These are phyloP conservation scores for Archocentrus centrarchus DNA, from an alignment of 2,113 vertebrate genomes.

Conservation along the genomic window DNA sequence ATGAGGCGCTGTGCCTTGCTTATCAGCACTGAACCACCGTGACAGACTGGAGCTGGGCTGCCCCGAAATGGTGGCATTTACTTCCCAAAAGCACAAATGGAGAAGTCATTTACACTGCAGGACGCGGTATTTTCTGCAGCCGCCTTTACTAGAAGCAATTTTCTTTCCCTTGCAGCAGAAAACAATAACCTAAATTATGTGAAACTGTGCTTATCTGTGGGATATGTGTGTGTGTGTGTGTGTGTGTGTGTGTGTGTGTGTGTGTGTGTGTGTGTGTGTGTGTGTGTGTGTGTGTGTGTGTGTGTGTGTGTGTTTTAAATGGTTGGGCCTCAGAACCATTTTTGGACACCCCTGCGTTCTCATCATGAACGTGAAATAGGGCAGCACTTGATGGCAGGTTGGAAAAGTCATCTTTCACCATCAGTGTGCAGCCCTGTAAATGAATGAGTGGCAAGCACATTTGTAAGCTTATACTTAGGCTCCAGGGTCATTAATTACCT, in stretches of 20 bases:
- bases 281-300: slow-evolving; percentile 10
- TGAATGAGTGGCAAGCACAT: neutral
- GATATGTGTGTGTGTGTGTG: neutral
- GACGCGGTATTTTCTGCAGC: slow-evolving; percentile 24
- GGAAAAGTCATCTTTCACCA: neutral
- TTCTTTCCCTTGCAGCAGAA: slow-evolving; percentile 30
- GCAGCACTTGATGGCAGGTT: neutral
- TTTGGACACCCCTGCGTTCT: neutral
- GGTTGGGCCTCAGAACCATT: neutral
- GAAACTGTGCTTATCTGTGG: slow-evolving; percentile 2
- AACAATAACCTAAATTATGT: slow-evolving; percentile 19
- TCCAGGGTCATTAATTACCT: slow-evolving; percentile 50
- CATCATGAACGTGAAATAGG: neutral
- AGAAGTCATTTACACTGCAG: slow-evolving; percentile 48
- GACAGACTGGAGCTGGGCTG: slow-evolving; percentile 49
- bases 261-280: neutral
- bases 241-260: neutral
- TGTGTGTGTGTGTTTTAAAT: neutral
- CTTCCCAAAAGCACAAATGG: slow-evolving; percentile 47
- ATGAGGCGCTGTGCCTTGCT: slow-evolving; percentile 41
- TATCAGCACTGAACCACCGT: slow-evolving; percentile 55
- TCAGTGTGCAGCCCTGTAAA: neutral
- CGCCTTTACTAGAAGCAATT: slow-evolving; percentile 7
- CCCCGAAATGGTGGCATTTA: slow-evolving; percentile 56
- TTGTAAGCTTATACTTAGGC: slow-evolving; percentile 13